Evolutionary conservation across 2,888 invertebrate species (phyloP), one percentile per base, ranked within the genome.

Genomic region (Parnassius mnemosyne): DNA sequence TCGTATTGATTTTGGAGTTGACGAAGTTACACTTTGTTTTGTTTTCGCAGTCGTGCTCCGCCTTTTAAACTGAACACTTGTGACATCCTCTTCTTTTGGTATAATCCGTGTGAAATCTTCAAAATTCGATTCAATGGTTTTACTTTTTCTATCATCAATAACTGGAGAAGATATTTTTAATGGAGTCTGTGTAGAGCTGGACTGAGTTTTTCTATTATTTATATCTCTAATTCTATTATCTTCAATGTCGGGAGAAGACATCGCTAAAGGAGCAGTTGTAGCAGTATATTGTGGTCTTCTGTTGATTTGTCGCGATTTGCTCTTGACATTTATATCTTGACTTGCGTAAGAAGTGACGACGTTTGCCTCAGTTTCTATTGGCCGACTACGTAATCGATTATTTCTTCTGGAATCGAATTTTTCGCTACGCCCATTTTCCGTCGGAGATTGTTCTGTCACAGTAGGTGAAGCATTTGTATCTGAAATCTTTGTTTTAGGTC

Each of bases 401-500:
- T 83, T 84, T 74, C 81, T 87, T 80, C 84, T 83, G 34, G 85
- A 83, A 75, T 87, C 82, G 66, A 85, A 85, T 81, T 83, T 82
- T 79, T 87, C 87, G 78, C 79, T 85, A 60, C 75, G 78, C 69
- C 68, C 76, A 68, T 76, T 72, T 64, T 76, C 67, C 66, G 70
- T 68, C 67, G 68, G 69, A 12, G 76, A 71, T 67, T 75, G 71
- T 67, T 77, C 76, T 52, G 72, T 69, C 66, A 75, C 70, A 73
- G 66, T 57, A 69, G 68, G 58, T 49, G 77, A 75, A 60, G 65
- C 61, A 53, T 57, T 65, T 59, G 71, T 68, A 63, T 68, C 62
- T 10, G 78, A 74, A 71, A 80, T 81, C 66, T 73, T 82, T 73
- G 84, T 79, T n/a, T 58, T 43, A 0, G 79, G 79, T 71, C 85